Percentiles rank a stretch among this genome's conserved stretches.
Evolutionary conservation across 2,888 invertebrate genomes (phyloP).

Genomic region (Camponotus fellah): DNA sequence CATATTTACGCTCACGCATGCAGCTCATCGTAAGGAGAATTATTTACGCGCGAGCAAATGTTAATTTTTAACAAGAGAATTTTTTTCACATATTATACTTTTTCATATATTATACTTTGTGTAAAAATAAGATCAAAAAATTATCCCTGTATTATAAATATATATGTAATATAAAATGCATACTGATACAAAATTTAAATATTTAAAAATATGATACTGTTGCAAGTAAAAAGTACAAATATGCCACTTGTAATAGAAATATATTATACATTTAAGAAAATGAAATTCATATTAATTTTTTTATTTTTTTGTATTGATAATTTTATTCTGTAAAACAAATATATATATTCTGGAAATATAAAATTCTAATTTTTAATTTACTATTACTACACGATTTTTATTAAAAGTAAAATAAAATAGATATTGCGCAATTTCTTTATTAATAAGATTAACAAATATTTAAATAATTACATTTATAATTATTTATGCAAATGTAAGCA

Average conservation of each 20-base stretch:
- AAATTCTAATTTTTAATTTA: not conserved
- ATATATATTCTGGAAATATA: not conserved
- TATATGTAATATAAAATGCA: not conserved
- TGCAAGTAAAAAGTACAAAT: not conserved
- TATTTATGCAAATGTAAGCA: slow-evolving; percentile 5
- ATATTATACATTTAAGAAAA: not conserved
- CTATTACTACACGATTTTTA: not conserved
- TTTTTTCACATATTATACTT: not conserved
- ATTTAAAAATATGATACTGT: not conserved
- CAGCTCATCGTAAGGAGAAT: slow-evolving; percentile 38
- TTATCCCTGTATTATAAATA: not conserved
- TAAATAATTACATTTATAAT: not conserved
- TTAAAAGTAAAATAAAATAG: not conserved
- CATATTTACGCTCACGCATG: slow-evolving; percentile 26
- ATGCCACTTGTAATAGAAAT: not conserved
- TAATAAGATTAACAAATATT: not conserved
- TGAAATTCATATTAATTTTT: not conserved
- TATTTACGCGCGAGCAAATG: slow-evolving; percentile 49
- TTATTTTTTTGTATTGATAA: not conserved
- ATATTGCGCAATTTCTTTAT: not conserved
- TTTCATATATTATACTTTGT: slow-evolving; percentile 5
- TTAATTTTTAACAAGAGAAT: slow-evolving; percentile 14
- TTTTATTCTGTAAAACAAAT: not conserved
- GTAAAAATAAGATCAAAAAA: slow-evolving; percentile 14
- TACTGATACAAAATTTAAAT: not conserved